phyloP scores from a whole-genome alignment of 2,797 vertebrate genomes.

The Aldrovandia affinis region DNA sequence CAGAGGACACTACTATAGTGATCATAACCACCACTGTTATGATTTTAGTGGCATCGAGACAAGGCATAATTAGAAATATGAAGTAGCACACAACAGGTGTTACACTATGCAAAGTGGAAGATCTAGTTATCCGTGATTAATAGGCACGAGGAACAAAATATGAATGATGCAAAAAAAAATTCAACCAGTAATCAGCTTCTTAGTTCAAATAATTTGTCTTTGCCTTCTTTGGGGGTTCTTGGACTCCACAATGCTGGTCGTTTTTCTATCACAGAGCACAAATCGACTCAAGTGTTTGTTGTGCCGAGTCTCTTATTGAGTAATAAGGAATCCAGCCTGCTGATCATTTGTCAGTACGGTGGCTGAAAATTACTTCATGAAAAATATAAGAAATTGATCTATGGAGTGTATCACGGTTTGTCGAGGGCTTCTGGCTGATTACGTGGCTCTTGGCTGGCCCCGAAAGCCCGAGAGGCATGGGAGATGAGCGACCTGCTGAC shows the following conservation, averaged over 20 bases:
- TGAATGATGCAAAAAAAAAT: constrained; percentile 10
- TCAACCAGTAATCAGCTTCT: not conserved
- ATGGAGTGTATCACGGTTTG: constrained; percentile 11
- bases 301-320: constrained; percentile 29
- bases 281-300: constrained; percentile 19
- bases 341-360: constrained; percentile 25
- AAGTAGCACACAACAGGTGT: not conserved
- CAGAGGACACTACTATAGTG: not conserved
- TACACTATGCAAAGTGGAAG: not conserved
- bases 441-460: not conserved
- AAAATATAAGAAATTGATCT: constrained; percentile 33
- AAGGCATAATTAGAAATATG: not conserved
- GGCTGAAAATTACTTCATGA: constrained; percentile 34
- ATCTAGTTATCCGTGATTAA: constrained; percentile 5
- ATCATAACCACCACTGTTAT: not conserved
- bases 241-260: not conserved
- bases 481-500: not conserved
- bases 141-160: not conserved
- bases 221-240: not conserved
- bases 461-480: not conserved
- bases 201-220: not conserved
- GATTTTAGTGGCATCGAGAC: not conserved
- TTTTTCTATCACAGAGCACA: constrained; percentile 11
- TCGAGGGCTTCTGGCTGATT: constrained; percentile 3
- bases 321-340: constrained; percentile 24